Base-by-base conservation (phyloP, 2,113 vertebrate genomes). In the Sebastes fasciatus region DNA sequence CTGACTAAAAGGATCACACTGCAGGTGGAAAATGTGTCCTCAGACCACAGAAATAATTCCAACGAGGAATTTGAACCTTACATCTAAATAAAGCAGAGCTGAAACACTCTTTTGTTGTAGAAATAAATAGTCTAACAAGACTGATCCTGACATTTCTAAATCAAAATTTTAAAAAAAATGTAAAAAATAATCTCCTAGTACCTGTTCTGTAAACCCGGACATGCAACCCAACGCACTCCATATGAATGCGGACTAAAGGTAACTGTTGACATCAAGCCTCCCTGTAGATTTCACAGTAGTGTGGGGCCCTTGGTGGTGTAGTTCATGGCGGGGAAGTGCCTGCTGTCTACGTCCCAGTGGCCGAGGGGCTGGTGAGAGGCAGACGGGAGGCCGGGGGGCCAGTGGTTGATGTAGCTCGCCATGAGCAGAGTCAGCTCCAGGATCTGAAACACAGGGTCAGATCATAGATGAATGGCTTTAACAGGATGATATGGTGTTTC, bases 361-460 rank as follows among this genome's bases (percentile, higher is more conserved):
- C 63, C 85, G 63, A 14, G 91, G 45, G 93, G 86, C 76, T 94
- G 94, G 19, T 71, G 80, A 23, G 23, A 65, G 1, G 85, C 86
- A 5, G 88, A 21, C 2, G 93, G 91, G 23, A 91, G 86, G 10
- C 90, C 85, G 81, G 92, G 91, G 0, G 79, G 95, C 90, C 88
- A 94, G 93, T 92, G 95, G 95, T 97, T 97, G 76, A 97, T 97
- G 78, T 98, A 98, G 92, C 95, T 97, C 88, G 96, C 97, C 93
- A 97, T 96, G 85, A 97, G 95, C 77, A 97, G 94, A 16, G 97
- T 97, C 93, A 97, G 90, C 92, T 97, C 96, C 93, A 97, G 94
- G 52, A 97, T 97, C 97, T 98, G 91, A 43, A 52, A 26, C 23
- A 1, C 12, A 60, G 62, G 49, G 49, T 69, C 16, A 42, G 64